Evolutionary conservation across 2,888 invertebrate species (phyloP).

Genomic region (Anthophora plumipes): DNA sequence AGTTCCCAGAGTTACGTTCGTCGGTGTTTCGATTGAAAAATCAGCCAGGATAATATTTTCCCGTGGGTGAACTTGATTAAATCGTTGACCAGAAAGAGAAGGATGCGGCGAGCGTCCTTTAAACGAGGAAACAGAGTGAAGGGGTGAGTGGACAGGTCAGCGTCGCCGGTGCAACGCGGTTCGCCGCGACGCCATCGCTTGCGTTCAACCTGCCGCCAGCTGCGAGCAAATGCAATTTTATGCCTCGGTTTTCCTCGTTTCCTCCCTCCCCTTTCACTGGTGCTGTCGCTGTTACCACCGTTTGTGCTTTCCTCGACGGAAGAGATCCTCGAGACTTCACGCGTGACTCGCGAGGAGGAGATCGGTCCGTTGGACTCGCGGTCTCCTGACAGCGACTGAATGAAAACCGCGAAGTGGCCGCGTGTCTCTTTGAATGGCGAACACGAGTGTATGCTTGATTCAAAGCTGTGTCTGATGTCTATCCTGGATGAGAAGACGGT

Average conservation of each 20-base stretch:
- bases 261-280: slow-evolving; percentile 12
- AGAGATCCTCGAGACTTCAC: slow-evolving; percentile 60
- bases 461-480: background rate
- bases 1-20: slow-evolving; percentile 23
- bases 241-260: slow-evolving; percentile 68
- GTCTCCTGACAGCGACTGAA: slow-evolving; percentile 3
- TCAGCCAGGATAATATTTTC: slow-evolving; percentile 69
- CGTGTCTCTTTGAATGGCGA: slow-evolving; percentile 6
- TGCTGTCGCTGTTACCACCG: slow-evolving; percentile 5
- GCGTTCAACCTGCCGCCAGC: slow-evolving; percentile 37
- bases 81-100: slow-evolving; percentile 57
- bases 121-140: slow-evolving; percentile 55
- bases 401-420: slow-evolving; percentile 12
- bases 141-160: slow-evolving; percentile 2
- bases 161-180: slow-evolving; percentile 14
- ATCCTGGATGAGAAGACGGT: background rate
- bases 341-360: slow-evolving; percentile 42
- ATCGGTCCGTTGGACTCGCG: slow-evolving; percentile 27
- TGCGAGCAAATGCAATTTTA: slow-evolving; percentile 72
- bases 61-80: slow-evolving; percentile 68
- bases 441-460: background rate
- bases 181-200: slow-evolving; percentile 28
- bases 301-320: slow-evolving; percentile 21
- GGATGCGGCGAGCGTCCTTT: slow-evolving; percentile 46
- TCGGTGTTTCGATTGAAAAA: slow-evolving; percentile 71